These are phyloP conservation scores for Malurus leucopterus DNA, from an alignment of 2,797 vertebrate genomes.

Conservation along the genomic window DNA sequence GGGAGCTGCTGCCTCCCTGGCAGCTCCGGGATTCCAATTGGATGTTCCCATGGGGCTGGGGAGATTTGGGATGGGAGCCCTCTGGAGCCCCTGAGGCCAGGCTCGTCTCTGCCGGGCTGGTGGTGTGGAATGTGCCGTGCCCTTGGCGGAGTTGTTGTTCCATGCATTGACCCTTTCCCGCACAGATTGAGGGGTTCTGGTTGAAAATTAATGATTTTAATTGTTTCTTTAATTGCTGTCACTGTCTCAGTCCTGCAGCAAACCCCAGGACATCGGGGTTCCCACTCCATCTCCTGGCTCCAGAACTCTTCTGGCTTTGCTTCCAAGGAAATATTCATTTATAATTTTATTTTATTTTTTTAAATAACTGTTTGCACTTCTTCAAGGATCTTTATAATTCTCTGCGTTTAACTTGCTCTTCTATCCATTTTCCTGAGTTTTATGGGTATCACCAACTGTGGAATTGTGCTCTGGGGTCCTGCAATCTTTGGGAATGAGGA, in stretches of 20 bases:
- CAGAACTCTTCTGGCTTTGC: neutral
- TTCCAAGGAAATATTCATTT: neutral
- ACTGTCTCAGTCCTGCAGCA: neutral
- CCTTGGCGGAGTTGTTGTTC: neutral
- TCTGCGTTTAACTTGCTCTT: neutral
- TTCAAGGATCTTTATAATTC: neutral
- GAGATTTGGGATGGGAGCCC: neutral
- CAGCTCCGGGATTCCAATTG: neutral
- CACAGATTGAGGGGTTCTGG: accelerated
- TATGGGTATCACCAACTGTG: accelerated
- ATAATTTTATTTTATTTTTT: neutral
- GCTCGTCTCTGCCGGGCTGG: conserved; percentile 55
- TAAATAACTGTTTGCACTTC: neutral
- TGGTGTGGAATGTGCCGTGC: conserved; percentile 46
- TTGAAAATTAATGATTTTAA: neutral
- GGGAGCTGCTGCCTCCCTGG: neutral
- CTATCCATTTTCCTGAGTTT: accelerated
- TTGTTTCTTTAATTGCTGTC: neutral
- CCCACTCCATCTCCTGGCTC: neutral
- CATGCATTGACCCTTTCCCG: neutral
- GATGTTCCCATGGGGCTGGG: neutral
- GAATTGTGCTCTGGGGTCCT: accelerated
- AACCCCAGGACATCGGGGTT: accelerated
- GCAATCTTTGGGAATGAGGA: neutral
- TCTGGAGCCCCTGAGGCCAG: conserved; percentile 51